Percentiles rank a stretch among this genome's conserved stretches.
Evolutionary conservation across 2,888 invertebrate genomes (phyloP).

Genomic region (Strigamia maritima): DNA sequence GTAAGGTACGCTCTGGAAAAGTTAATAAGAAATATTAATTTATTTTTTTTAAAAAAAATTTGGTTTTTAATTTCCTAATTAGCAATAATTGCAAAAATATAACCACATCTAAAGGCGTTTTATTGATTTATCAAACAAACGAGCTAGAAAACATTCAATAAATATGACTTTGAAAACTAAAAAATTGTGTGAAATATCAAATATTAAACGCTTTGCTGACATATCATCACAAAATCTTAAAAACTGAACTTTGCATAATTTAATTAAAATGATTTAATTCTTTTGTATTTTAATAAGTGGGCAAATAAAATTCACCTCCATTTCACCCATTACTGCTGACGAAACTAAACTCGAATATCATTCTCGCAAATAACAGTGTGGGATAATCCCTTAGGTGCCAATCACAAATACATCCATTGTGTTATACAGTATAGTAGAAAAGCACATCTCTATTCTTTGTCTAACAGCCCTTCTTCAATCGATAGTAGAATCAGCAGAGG

Average conservation of each 20-base stretch:
- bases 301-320: neutral
- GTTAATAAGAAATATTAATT: no score
- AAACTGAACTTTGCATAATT: no score
- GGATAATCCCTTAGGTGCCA: constrained; percentile 24
- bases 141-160: neutral
- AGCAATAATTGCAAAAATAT: neutral
- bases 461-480: constrained; percentile 25
- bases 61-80: neutral
- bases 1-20: no score
- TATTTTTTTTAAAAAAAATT: neutral
- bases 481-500: constrained; percentile 22
- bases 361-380: neutral
- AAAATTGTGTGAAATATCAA: no score
- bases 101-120: neutral
- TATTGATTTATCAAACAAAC: neutral
- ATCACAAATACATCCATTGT: constrained; percentile 22
- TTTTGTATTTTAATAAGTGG: neutral
- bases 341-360: neutral
- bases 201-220: no score
- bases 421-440: neutral
- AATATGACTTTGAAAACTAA: neutral
- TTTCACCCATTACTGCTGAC: neutral
- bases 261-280: no score
- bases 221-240: no score
- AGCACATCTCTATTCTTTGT: constrained; percentile 27